phyloP scores from a whole-genome alignment of 1,140 invertebrate genomes.

The Callitettix versicolor region DNA sequence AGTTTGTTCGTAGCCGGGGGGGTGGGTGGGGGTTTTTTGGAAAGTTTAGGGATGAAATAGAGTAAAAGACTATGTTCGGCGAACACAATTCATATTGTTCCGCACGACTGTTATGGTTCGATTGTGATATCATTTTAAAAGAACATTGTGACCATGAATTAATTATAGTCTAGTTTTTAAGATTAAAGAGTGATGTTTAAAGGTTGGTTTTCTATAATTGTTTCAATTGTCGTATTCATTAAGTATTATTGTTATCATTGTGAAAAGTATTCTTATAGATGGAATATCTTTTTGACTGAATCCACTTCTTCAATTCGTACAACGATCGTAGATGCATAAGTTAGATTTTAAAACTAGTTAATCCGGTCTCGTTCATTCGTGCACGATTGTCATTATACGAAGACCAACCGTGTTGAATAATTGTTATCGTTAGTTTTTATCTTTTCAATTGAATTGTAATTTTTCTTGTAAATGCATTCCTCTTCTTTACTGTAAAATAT shows the following conservation, averaged over 20 bases:
- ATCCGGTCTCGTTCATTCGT: no score
- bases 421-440: slow-evolving; percentile 6
- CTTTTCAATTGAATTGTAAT: slow-evolving; percentile 4
- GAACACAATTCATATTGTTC: background rate
- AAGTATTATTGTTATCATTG: slow-evolving; percentile 7
- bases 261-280: background rate
- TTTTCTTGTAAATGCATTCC: slow-evolving; percentile 12
- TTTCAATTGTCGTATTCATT: no score
- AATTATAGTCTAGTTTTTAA: no score
- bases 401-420: background rate
- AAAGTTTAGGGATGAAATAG: background rate
- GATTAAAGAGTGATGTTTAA: no score
- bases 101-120: no score
- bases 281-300: slow-evolving; percentile 3
- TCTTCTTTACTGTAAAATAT: slow-evolving; percentile 5
- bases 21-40: background rate
- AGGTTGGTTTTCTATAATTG: no score
- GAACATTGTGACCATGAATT: no score
- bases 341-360: slow-evolving; percentile 8
- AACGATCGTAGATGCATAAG: background rate
- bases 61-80: background rate
- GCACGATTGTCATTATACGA: background rate
- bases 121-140: no score
- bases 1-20: background rate
- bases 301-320: background rate